Base-by-base conservation (phyloP, 2,888 invertebrate genomes). In the Tetheella fluctuosa region DNA sequence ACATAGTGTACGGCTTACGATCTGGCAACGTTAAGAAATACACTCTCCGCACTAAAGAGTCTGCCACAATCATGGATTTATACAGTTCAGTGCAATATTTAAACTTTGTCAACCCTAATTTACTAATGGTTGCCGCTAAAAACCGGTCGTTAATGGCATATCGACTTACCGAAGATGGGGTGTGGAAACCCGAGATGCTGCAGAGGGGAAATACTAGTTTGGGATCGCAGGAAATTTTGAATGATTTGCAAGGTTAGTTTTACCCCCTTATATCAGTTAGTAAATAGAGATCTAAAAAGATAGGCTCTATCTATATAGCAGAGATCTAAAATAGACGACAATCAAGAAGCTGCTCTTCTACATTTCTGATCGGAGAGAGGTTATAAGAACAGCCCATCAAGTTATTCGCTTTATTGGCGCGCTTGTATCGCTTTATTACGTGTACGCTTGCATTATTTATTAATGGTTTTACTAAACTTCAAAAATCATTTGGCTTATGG, bases 141-240 rank as follows among this genome's bases (percentile, higher is more conserved):
- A 90, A 90, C 23, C 77, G 83, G 1, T 88, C 91, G 61, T 65
- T 93, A 17, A 93, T 93, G 92, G 89, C 89, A 6, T 89, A 91
- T 58, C 75, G 80, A 17, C 62, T 84, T 15, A 77, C 71, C 0
- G 64, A 67, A 0, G 74, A 77, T 0, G 87, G 85, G 0, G 72
- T 70, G 8, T 93, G 91, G 89, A 83, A 84, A 61, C 79, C 88
- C 0, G 83, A 85, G 48, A 93, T 93, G 93, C 64, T 93, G 68
- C 87, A 90, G 56, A 74, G 78, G 0, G 92, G 92, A 0, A 87
- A 87, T 30, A 80, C 79, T 10, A 79, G 84, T 68, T 79, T 93
- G 0, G 93, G 93, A 0, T 93, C 93, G 5, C 92, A 92, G 76
- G 93, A 93, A 70, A 77, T 93, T 58, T 72, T 93, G 10, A 90